Evolutionary conservation across 2,797 vertebrate genomes (phyloP), one percentile per base, ranked within the genome.

Genomic region (Dermochelys coriacea): DNA sequence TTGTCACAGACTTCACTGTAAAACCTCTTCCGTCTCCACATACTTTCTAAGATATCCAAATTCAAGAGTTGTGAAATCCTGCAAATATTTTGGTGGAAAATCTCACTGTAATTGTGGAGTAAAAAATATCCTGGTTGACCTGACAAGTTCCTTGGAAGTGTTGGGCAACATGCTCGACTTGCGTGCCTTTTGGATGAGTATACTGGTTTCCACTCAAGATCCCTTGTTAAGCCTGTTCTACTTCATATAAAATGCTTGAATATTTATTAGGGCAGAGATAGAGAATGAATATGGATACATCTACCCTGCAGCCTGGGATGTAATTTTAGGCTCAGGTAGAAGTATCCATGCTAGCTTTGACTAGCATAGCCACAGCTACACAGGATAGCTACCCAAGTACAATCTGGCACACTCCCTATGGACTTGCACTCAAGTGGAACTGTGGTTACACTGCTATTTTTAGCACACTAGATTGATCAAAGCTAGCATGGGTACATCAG

Each of bases 151-250:
- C 21, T 23, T 71, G 41, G 1, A n/a, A 15, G 2, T 68, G 5
- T 1, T 80, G 0, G 2, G 55, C 34, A 41, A 49, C 2, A 8
- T 68, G 12, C 55, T 55, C 6, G 1, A 0, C 31, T 71, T 82
- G 0, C 0, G 21, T 81, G 2, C 2, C 1, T 52, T 29, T 84
- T 2, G 19, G 51, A 34, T 34, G 31, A 1, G 0, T 0, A 59
- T 64, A 1, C 64, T 81, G 6, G 9, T 64, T 1, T n/a, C 78
- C 82, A 80, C 59, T 4, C 2, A 78, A 71, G 45, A 6, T 25
- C 18, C n/a, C 9, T 19, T 37, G 61, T n/a, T 1, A 8, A n/a
- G 18, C 8, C 57, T 59, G 57, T 59, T 59, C 57, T 10, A 37
- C 64, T 68, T 68, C 37, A 19, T 37, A 68, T 9, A n/a, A 37